Base-by-base conservation (phyloP, 2,797 vertebrate species). In the Mergus octosetaceus region DNA sequence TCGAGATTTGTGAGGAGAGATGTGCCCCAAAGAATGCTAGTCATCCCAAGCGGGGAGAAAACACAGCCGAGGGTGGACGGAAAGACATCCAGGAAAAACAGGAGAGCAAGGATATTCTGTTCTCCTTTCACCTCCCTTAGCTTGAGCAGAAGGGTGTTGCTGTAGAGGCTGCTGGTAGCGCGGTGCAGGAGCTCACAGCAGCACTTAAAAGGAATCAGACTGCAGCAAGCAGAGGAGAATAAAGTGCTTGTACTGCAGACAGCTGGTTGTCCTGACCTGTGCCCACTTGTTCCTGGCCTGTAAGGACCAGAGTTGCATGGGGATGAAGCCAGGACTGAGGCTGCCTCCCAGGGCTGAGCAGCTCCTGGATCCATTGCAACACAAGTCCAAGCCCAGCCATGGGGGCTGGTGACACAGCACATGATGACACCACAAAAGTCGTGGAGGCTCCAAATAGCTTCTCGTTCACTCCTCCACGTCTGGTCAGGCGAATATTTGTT, bases 31-130 rank as follows among this genome's bases (percentile, higher is more conserved):
- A 88, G 84, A 94, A 94, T 89, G 87, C 7, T 41, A 90, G 60
- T 78, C 92, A 92, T 83, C 80, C 65, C 58, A 78, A 92, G 77
- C 1, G 11, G 87, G 79, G 88, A 86, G 70, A 89, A 91, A 94
- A 76, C 1, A 15, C 66, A 80, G 89, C 66, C 6, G 56, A 87
- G 65, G 69, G 64, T 76, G 65, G 85, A 86, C 41, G 64, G 74
- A 95, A 94, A 95, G 77, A 91, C 89, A 91, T 92, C 92, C 96
- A 96, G 93, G 68, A 93, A 91, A 95, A 96, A 88, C 73, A 96
- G 69, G 89, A 78, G 6, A 88, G 72, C 5, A 5, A 34, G 80
- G 77, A 51, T 69, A 12, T 68, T 81, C 65, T 85, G 18, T 18
- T 88, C 27, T 89, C 57, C 64, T 93, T 73, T 70, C 43, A 70